Evolutionary conservation across 2,888 invertebrate genomes (phyloP), one percentile per base, ranked within the genome.

Genomic region (Anodontia alba): DNA sequence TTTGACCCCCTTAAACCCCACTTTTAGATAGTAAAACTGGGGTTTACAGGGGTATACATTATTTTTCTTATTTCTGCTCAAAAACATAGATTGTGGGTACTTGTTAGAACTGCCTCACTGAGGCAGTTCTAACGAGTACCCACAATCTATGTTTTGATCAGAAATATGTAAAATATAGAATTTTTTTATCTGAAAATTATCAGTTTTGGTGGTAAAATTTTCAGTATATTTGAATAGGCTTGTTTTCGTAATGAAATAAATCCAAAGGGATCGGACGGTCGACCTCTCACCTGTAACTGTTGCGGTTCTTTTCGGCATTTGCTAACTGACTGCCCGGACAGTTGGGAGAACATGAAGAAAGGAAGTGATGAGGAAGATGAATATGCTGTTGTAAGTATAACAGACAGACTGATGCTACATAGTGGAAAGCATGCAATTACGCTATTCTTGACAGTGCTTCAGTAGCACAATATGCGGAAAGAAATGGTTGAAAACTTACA

Each of bases 231-330:
- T n/a, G n/a, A n/a, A n/a, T n/a, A n/a, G n/a, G n/a, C n/a, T n/a
- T n/a, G n/a, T n/a, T n/a, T n/a, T n/a, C n/a, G n/a, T 49, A 49
- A n/a, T 7, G 17, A 49, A 49, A 49, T 49, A 5, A 49, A 49
- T 42, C 69, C 69, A 12, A 36, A 5, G 2, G 72, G 72, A 2
- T 5, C 62, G 20, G 66, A 77, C 38, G 77, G 72, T 20, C 36
- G 54, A 20, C 8, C 10, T 23, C 26, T 77, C 7, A 57, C 31
- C 26, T 73, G 77, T 43, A 73, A 20, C 12, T 26, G 33, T 29
- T 77, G 77, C 31, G 77, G 72, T 2, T 73, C 72, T 43, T 77
- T 23, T 51, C 29, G 77, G 33, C 77, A 77, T 73, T 23, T 77
- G n/a, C 1, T 77, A 20, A 43, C 57, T 36, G 31, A 77, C 12